phyloP scores from a whole-genome alignment of 1,140 invertebrate genomes.

The Trachymyrmex septentrionalis region DNA sequence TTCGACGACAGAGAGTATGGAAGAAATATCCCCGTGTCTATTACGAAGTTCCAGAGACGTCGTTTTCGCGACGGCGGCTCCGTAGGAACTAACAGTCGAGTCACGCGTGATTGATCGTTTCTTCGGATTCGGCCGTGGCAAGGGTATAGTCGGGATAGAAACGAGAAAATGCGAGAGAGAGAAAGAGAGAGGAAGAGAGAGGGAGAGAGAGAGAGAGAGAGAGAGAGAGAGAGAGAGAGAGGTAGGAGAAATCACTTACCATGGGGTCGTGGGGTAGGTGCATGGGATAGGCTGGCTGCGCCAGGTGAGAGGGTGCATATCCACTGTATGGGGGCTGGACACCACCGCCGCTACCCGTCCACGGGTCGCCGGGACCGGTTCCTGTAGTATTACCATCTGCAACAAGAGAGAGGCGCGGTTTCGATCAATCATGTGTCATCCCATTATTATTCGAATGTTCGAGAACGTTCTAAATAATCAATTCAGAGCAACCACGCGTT shows the following conservation, averaged over 20 bases:
- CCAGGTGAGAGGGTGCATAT: constrained; percentile 85
- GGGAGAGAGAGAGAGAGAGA: not conserved
- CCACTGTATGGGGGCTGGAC: constrained; percentile 85
- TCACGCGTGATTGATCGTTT: constrained; percentile 70
- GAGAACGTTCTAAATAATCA: constrained; percentile 37
- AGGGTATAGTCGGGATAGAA: constrained; percentile 29
- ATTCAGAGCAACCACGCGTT: not conserved
- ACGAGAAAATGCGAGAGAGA: constrained; percentile 17
- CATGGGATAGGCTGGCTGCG: constrained; percentile 86
- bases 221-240: too few relatives aligned
- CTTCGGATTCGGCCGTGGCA: constrained; percentile 7
- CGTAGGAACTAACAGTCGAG: constrained; percentile 54
- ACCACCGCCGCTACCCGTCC: constrained; percentile 84
- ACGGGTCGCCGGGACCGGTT: constrained; percentile 84
- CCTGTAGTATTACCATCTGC: constrained; percentile 86
- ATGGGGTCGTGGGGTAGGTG: constrained; percentile 89
- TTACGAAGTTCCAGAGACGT: constrained; percentile 53
- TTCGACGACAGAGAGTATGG: constrained; percentile 41
- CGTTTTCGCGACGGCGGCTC: constrained; percentile 40
- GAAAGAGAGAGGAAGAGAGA: too few relatives aligned
- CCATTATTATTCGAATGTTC: not conserved
- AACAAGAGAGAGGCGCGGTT: constrained; percentile 59
- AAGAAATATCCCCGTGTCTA: constrained; percentile 58
- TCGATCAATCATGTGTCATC: constrained; percentile 47
- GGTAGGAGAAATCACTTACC: constrained; percentile 85